Base-by-base conservation (phyloP, 1,140 invertebrate species). In the Teleopsis dalmanni region DNA sequence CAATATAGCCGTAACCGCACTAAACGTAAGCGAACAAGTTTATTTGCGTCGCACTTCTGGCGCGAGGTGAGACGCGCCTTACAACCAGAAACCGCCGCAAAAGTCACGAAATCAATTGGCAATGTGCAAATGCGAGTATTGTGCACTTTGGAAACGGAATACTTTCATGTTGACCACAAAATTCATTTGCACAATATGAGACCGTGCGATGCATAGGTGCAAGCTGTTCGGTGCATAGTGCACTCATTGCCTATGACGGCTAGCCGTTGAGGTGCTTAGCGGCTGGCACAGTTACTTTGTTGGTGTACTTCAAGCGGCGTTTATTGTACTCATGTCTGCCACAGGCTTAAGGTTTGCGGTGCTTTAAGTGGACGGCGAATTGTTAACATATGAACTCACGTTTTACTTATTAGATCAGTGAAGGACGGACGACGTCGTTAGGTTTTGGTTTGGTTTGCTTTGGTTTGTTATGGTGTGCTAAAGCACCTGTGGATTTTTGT, bases 361-460 rank as follows among this genome's bases (percentile, higher is more conserved):
- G 41, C 41, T 43, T 11, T 37, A 11, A 25, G 21, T 16, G 26
- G 37, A 48, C 33, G 29, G 26, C 35, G 48, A 23, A 50, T 50
- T 50, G 48, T 50, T 50, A 45, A 43, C 48, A 50, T 50, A 43
- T 50, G 48, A 50, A 50, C 48, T 45, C 48, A 50, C 48, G 48
- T 50, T 50, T 50, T 42, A 34, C 48, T 42, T 50, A 50, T 44
- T 45, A 50, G 42, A 42, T 19, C 35, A 44, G 14, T 43, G 21
- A 43, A 34, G 34, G 42, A 19, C 31, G 29, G 26, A 38, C 33
- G 4, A n/a, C n/a, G n/a, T n/a, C n/a, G n/a, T n/a, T n/a, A n/a
- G n/a, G n/a, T n/a, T n/a, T n/a, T n/a, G n/a, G n/a, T n/a, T n/a
- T n/a, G n/a, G n/a, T n/a, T n/a, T n/a, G n/a, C n/a, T n/a, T n/a